Evolutionary conservation across 2,888 invertebrate genomes (phyloP).

Genomic region (Heliconius hortense): DNA sequence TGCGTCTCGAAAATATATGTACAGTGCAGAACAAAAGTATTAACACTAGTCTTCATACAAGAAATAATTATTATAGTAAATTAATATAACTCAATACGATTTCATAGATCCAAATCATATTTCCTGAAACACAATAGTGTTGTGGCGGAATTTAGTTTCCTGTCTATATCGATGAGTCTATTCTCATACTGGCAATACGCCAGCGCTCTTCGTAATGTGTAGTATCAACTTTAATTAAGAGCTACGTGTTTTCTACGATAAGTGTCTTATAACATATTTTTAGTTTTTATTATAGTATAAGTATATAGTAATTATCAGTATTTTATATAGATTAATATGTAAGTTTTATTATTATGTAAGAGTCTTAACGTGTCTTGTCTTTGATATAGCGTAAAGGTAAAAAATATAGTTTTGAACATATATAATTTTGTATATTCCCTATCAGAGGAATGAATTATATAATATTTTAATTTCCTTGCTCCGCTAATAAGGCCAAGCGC

Average conservation of each 20-base stretch:
- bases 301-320: neutral
- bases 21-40: too few relatives aligned
- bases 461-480: too few relatives aligned
- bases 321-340: constrained; percentile 4
- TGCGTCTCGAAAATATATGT: too few relatives aligned
- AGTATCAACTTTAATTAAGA: constrained; percentile 35
- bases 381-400: too few relatives aligned
- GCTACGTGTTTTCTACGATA: constrained; percentile 32
- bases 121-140: constrained; percentile 63
- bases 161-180: constrained; percentile 63
- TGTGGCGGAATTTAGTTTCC: constrained; percentile 55
- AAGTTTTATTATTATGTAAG: neutral
- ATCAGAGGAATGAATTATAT: too few relatives aligned
- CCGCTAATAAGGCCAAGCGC: too few relatives aligned
- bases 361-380: too few relatives aligned
- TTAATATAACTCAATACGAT: neutral
- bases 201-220: constrained; percentile 48
- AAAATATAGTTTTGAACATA: too few relatives aligned
- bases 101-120: constrained; percentile 33
- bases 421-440: too few relatives aligned
- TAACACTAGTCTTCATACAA: too few relatives aligned
- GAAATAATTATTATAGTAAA: neutral
- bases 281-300: neutral
- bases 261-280: neutral
- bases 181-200: constrained; percentile 56